These are phyloP conservation scores for Ferrisia virgata DNA, from an alignment of 2,888 invertebrate genomes.

Conservation along the genomic window DNA sequence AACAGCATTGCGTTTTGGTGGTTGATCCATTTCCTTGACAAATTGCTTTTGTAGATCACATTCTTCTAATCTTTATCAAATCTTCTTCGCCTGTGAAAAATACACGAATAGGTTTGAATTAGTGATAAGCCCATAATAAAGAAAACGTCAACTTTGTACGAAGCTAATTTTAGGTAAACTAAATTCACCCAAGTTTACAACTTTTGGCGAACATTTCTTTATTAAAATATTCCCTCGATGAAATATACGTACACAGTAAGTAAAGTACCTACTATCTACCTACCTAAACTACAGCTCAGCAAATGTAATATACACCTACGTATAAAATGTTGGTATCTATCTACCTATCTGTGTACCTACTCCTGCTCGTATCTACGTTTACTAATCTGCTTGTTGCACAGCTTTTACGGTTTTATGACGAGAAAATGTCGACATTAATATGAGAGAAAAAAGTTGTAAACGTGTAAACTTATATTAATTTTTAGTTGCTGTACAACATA, in stretches of 20 bases:
- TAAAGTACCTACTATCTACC: no score
- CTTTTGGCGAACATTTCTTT: no score
- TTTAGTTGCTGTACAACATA: not conserved
- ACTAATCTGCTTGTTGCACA: not conserved
- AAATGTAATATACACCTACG: not conserved
- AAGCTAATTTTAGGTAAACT: no score
- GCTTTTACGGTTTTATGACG: not conserved
- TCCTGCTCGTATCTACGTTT: no score
- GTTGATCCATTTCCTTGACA: conserved; percentile 13
- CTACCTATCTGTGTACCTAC: no score
- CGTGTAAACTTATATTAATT: not conserved
- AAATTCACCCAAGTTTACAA: not conserved
- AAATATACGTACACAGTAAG: no score
- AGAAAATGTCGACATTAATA: not conserved
- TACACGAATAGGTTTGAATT: not conserved
- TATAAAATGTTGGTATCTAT: not conserved
- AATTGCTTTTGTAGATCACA: not conserved
- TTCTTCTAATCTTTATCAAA: not conserved
- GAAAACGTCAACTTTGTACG: no score
- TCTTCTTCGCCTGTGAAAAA: not conserved
- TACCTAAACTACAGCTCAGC: no score
- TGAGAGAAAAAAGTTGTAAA: not conserved
- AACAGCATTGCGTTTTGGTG: not conserved
- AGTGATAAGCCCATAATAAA: no score
- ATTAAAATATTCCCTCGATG: not conserved